These are phyloP conservation scores for Perccottus glenii DNA, from an alignment of 2,113 vertebrate species.

Conservation along the genomic window DNA sequence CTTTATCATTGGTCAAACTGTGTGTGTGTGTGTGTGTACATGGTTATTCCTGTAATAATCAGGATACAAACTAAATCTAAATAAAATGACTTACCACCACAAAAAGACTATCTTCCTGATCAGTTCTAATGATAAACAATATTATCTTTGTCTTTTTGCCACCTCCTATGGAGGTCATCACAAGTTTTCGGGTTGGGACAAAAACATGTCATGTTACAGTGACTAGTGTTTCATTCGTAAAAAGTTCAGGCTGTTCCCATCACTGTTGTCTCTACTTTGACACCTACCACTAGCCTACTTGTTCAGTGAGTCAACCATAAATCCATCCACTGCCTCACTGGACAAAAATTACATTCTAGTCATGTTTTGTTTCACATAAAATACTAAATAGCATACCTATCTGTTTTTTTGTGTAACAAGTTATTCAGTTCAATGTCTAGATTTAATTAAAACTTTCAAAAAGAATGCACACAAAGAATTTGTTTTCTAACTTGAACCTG, in stretches of 20 bases:
- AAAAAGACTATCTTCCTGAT: too few relatives aligned
- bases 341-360: not conserved
- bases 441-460: not conserved
- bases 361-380: not conserved
- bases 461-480: not conserved
- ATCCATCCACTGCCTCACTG: not conserved
- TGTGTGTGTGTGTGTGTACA: not conserved
- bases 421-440: not conserved
- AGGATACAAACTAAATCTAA: too few relatives aligned
- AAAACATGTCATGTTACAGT: too few relatives aligned
- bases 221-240: not conserved
- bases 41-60: too few relatives aligned
- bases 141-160: too few relatives aligned
- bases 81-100: too few relatives aligned
- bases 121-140: too few relatives aligned
- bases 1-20: not conserved
- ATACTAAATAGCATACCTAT: too few relatives aligned
- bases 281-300: slow-evolving; percentile 11
- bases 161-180: too few relatives aligned
- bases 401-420: too few relatives aligned
- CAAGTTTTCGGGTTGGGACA: too few relatives aligned
- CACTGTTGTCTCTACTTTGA: not conserved
- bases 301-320: slow-evolving; percentile 3
- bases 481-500: not conserved
- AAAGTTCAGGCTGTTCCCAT: not conserved